These are phyloP conservation scores for Drosophila koepferae DNA, from an alignment of 2,888 invertebrate species.

Conservation along the genomic window DNA sequence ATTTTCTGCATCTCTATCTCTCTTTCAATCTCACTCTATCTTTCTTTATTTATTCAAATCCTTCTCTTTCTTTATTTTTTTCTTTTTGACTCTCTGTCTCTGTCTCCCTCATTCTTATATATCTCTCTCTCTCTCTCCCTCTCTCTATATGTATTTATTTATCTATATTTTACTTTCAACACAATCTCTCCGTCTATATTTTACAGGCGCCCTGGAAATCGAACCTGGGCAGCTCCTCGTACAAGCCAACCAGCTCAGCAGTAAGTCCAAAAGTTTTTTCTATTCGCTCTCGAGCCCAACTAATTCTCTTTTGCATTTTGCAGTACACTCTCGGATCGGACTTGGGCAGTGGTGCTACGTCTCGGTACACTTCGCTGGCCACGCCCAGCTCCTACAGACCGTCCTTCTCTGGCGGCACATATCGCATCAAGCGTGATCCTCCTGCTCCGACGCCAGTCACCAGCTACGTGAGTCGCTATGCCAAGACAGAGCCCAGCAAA, in stretches of 20 bases:
- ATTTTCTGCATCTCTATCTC: too few relatives aligned
- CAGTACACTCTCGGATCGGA: slow-evolving; percentile 84
- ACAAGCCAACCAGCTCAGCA: slow-evolving; percentile 80
- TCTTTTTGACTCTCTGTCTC: neutral
- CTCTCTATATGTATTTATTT: neutral
- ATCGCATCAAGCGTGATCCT: slow-evolving; percentile 84
- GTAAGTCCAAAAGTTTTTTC: slow-evolving; percentile 59
- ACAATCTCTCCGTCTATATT: neutral
- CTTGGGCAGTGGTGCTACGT: slow-evolving; percentile 65
- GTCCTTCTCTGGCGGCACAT: slow-evolving; percentile 85
- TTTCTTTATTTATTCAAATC: neutral
- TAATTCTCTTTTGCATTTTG: neutral
- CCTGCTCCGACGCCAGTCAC: slow-evolving; percentile 64
- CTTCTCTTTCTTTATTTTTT: neutral
- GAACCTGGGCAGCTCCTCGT: slow-evolving; percentile 80
- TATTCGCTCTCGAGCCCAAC: too few relatives aligned
- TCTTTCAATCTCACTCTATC: neutral
- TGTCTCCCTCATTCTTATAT: neutral
- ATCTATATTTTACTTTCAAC: neutral
- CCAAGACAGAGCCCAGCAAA: slow-evolving; percentile 53
- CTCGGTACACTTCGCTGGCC: slow-evolving; percentile 81
- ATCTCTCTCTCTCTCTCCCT: neutral
- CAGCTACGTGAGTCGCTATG: slow-evolving; percentile 82
- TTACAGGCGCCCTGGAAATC: slow-evolving; percentile 84
- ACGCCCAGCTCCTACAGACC: slow-evolving; percentile 84